Conservation (phyloP, 2,888 invertebrate genomes). For the Callyntrura guangdongensis region DNA sequence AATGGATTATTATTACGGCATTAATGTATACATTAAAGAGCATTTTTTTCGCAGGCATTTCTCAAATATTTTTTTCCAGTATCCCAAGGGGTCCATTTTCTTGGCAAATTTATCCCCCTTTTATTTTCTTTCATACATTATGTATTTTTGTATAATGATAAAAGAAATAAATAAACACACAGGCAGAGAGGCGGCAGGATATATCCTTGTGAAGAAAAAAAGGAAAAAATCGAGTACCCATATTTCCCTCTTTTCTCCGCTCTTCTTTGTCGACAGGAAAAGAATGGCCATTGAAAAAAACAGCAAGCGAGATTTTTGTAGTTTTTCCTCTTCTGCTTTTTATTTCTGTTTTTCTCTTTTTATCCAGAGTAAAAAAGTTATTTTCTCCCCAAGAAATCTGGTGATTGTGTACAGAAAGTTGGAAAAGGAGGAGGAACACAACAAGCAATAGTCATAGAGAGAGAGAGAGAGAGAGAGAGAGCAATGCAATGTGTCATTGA, state of each 20-base stretch:
- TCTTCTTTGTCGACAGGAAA: background rate
- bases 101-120: conserved; percentile 27
- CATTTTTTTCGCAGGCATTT: no score
- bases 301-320: background rate
- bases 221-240: background rate
- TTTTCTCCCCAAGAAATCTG: no score
- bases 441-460: no score
- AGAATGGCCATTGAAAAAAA: background rate
- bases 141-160: background rate
- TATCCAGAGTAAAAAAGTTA: background rate
- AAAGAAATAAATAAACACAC: background rate
- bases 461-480: no score
- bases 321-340: no score
- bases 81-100: conserved; percentile 33
- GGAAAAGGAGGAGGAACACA: no score
- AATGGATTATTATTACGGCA: no score
- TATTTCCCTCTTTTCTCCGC: background rate
- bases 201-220: background rate
- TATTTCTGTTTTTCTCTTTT: background rate
- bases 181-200: background rate
- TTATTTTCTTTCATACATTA: conserved; percentile 11
- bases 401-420: no score
- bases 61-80: background rate
- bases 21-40: no score
- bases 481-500: no score